phyloP scores from a whole-genome alignment of 2,113 vertebrate genomes.

The Glareola pratincola region DNA sequence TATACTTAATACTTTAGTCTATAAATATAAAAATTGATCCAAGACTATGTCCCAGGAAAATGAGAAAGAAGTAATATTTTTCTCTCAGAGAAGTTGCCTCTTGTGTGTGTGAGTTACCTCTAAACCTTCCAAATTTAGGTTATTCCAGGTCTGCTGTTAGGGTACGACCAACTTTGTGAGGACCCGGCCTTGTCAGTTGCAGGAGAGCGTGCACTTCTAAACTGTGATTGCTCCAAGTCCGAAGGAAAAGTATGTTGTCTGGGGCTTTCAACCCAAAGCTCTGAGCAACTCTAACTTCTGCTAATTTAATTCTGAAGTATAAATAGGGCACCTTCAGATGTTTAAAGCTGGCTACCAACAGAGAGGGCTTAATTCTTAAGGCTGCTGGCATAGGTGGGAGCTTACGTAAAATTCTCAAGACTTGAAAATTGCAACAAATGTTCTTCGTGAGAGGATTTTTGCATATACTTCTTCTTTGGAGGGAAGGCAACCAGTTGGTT shows the following conservation, averaged over 20 bases:
- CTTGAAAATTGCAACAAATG: not conserved
- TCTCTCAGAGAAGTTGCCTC: not conserved
- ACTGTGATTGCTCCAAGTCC: not conserved
- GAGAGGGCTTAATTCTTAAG: not conserved
- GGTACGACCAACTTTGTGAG: not conserved
- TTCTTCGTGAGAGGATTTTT: not conserved
- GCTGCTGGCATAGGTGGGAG: not conserved
- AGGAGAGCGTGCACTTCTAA: not conserved
- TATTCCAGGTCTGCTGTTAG: not conserved
- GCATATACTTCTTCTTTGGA: not conserved
- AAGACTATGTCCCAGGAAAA: not conserved
- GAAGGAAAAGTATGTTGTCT: not conserved
- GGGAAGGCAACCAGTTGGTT: not conserved
- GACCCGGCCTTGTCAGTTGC: not conserved
- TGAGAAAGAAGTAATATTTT: not conserved
- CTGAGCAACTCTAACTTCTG: not conserved
- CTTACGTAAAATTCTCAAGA: not conserved
- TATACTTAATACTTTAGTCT: not conserved
- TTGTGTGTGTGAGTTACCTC: not conserved
- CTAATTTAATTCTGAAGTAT: not conserved
- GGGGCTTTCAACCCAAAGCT: not conserved
- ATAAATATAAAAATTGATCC: conserved; percentile 45
- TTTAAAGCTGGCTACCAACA: not conserved
- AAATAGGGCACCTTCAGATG: not conserved
- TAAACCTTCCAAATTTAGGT: not conserved